These are phyloP conservation scores for Myrmecobius fasciatus DNA, from an alignment of 2,113 vertebrate species.

Conservation along the genomic window DNA sequence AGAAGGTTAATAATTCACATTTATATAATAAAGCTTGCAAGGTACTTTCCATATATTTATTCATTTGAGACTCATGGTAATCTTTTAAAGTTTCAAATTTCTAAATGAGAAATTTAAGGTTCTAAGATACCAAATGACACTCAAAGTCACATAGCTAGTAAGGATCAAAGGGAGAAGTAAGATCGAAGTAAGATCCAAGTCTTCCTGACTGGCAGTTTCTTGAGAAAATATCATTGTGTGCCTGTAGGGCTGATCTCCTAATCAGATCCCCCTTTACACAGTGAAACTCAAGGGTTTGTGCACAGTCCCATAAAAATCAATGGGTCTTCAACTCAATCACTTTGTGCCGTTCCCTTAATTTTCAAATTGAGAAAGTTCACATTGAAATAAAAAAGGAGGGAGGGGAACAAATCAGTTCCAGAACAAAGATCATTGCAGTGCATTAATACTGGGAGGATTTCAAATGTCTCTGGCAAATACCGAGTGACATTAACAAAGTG, in stretches of 20 bases:
- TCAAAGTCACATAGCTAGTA: background rate
- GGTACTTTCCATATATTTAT: background rate
- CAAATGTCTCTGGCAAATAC: constrained; percentile 62
- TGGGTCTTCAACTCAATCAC: background rate
- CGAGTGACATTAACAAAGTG: constrained; percentile 76
- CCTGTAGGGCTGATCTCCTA: background rate
- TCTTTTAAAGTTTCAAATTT: constrained; percentile 10
- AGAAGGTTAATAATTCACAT: background rate
- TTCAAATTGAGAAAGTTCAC: background rate
- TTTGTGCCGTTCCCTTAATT: background rate
- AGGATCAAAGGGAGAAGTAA: background rate
- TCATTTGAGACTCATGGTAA: background rate
- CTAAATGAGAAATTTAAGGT: constrained; percentile 12
- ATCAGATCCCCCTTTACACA: background rate
- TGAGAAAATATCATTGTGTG: background rate
- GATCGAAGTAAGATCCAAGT: background rate
- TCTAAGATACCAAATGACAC: background rate
- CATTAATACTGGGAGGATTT: constrained; percentile 54
- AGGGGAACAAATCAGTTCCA: constrained; percentile 58
- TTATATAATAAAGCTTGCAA: constrained; percentile 16
- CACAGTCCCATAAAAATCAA: background rate
- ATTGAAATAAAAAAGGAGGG: background rate
- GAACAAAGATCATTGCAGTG: constrained; percentile 48
- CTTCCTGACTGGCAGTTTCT: background rate
- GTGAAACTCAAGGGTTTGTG: background rate